Evolutionary conservation across 2,797 vertebrate genomes (phyloP).

Genomic region (Ataeniobius toweri): DNA sequence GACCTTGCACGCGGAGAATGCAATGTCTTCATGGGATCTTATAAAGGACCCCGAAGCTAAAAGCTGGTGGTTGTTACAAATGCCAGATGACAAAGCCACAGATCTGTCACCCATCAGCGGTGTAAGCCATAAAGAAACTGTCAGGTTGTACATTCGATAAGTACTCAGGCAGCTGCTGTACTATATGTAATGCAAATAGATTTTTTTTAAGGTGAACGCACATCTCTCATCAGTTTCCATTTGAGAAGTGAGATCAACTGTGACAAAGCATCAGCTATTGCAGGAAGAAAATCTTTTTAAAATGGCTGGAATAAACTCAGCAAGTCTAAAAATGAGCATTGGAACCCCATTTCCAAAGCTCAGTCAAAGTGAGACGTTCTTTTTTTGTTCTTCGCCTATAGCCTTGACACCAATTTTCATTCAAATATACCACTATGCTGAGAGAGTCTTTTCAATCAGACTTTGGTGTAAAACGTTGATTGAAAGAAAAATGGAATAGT

Average conservation of each 20-base stretch:
- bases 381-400: conserved; percentile 1
- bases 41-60: conserved; percentile 54
- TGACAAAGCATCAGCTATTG: not conserved
- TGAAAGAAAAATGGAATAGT: not conserved
- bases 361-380: not conserved
- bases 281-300: not conserved
- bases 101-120: conserved; percentile 49
- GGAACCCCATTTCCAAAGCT: not conserved
- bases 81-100: conserved; percentile 35
- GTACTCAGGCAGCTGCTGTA: conserved; percentile 16
- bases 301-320: not conserved
- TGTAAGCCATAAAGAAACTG: conserved; percentile 40
- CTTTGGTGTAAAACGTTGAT: conserved; percentile 6
- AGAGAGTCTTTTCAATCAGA: conserved; percentile 6
- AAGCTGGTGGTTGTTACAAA: conserved; percentile 54
- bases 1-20: conserved; percentile 48
- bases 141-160: conserved; percentile 30
- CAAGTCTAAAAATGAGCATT: not conserved
- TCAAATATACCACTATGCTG: not conserved
- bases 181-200: conserved; percentile 24
- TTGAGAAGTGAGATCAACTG: not conserved
- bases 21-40: conserved; percentile 31
- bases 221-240: conserved; percentile 10
- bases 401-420: conserved; percentile 1
- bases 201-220: conserved; percentile 20